phyloP scores from a whole-genome alignment of 2,797 vertebrate genomes.

The Coreius guichenoti region DNA sequence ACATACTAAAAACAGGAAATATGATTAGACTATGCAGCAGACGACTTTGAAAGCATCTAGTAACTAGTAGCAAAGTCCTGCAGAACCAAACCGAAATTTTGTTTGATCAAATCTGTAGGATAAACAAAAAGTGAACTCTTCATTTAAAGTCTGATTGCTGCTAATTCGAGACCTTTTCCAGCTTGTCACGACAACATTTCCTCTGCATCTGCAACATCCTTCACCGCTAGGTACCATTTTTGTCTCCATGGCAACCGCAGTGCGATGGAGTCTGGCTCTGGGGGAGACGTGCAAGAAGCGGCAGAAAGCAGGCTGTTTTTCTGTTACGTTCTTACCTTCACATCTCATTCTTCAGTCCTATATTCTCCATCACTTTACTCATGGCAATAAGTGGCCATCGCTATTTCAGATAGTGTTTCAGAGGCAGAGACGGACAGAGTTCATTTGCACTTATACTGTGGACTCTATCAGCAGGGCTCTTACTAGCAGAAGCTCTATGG shows the following conservation, averaged over 20 bases:
- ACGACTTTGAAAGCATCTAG: not conserved
- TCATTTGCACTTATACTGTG: conserved; percentile 2
- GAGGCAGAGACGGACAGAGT: not conserved
- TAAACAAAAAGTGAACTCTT: conserved; percentile 31
- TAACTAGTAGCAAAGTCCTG: not conserved
- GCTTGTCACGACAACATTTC: conserved; percentile 72
- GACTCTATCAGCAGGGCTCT: conserved; percentile 5
- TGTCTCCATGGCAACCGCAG: conserved; percentile 78
- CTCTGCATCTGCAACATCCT: conserved; percentile 76
- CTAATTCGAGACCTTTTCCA: conserved; percentile 53
- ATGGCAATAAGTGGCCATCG: not conserved
- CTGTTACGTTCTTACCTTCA: not conserved
- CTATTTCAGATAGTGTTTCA: conserved; percentile 18
- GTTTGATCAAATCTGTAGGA: not conserved
- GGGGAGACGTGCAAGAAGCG: conserved; percentile 72
- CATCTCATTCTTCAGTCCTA: conserved; percentile 43
- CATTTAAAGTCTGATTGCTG: conserved; percentile 53
- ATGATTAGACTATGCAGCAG: not conserved
- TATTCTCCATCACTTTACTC: conserved; percentile 50
- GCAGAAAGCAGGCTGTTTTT: conserved; percentile 70
- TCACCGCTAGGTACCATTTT: conserved; percentile 77
- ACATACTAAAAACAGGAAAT: not conserved
- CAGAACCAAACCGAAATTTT: not conserved
- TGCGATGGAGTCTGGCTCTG: conserved; percentile 73
- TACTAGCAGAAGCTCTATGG: conserved; percentile 2